Conservation (phyloP, 2,113 vertebrate genomes). For the Vombatus ursinus region DNA sequence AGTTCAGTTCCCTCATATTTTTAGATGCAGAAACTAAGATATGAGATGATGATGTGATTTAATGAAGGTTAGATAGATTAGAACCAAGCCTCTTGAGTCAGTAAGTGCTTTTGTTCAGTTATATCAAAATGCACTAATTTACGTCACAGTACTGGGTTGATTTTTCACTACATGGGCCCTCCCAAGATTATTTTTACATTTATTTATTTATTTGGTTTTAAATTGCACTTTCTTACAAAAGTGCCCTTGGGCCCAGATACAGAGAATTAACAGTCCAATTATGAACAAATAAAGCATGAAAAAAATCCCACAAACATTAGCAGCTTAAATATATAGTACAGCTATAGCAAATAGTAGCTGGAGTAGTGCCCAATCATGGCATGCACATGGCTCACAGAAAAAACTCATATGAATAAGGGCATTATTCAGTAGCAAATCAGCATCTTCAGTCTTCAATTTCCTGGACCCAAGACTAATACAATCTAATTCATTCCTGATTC, state of each 20-base stretch:
- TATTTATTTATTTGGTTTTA: slow-evolving; percentile 10
- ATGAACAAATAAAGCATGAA: neutral
- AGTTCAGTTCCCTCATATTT: neutral
- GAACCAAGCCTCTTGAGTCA: neutral
- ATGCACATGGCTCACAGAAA: neutral
- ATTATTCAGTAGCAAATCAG: neutral
- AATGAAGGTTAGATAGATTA: neutral
- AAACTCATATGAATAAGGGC: neutral
- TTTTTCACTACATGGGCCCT: neutral
- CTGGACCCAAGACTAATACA: neutral
- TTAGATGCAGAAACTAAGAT: neutral
- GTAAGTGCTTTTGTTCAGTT: neutral
- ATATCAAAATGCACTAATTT: neutral
- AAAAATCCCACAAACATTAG: neutral
- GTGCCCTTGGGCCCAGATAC: neutral
- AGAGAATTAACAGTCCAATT: neutral
- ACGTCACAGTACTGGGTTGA: neutral
- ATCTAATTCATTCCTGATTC: neutral
- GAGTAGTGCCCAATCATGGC: neutral
- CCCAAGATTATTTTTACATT: neutral
- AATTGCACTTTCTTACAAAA: neutral
- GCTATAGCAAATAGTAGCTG: neutral
- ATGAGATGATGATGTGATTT: neutral
- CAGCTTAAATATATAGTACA: neutral
- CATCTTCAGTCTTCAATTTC: neutral